These are phyloP conservation scores for Characodon lateralis DNA, from an alignment of 2,797 vertebrate species.

Conservation along the genomic window DNA sequence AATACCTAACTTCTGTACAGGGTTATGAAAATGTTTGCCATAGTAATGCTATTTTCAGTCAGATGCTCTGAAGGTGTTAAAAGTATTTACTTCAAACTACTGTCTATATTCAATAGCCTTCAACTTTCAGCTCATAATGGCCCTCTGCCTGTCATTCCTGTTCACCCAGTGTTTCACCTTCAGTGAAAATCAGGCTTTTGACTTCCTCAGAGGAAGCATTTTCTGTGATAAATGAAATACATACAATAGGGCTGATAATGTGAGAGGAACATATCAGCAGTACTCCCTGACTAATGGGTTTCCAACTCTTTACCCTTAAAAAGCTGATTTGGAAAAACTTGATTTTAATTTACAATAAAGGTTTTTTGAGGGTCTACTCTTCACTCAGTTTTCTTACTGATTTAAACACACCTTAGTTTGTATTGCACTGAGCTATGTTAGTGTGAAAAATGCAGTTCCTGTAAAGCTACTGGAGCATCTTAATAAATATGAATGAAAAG, in stretches of 20 bases:
- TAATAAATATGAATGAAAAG: no score
- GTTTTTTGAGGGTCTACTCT: background rate
- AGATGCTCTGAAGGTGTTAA: conserved; percentile 29
- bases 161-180: conserved; percentile 40
- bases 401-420: background rate
- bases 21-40: background rate
- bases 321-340: background rate
- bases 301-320: background rate
- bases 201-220: conserved; percentile 54
- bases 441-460: background rate
- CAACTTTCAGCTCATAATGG: conserved; percentile 27
- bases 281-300: background rate
- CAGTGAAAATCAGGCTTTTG: conserved; percentile 55
- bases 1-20: background rate
- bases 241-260: conserved; percentile 48
- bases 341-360: background rate
- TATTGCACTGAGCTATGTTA: background rate
- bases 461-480: background rate
- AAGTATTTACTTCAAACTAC: conserved; percentile 64
- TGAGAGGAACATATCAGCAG: background rate
- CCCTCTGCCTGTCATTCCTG: conserved; percentile 20
- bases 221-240: conserved; percentile 29
- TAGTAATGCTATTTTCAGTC: background rate
- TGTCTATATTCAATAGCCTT: conserved; percentile 57
- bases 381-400: background rate